Evolutionary conservation across 2,797 vertebrate genomes (phyloP).

Genomic region (Sarcophilus harrisii): DNA sequence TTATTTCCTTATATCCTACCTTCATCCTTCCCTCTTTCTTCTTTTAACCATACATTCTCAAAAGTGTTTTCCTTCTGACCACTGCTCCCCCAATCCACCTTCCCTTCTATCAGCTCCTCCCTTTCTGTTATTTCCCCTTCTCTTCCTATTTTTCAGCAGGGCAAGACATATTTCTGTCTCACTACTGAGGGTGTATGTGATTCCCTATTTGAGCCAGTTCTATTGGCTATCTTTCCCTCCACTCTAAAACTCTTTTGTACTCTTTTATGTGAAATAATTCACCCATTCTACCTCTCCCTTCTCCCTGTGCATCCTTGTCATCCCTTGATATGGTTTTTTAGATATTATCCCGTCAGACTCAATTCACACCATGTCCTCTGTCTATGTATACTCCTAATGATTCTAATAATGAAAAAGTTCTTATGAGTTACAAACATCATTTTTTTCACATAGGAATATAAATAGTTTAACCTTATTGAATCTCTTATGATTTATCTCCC

Average conservation of each 20-base stretch:
- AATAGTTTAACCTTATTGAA: background rate
- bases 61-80: background rate
- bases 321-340: background rate
- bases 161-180: background rate
- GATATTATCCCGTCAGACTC: background rate
- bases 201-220: background rate
- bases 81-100: background rate
- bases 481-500: too few relatives aligned
- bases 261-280: background rate
- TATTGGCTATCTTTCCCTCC: background rate
- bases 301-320: background rate
- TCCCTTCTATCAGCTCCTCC: background rate
- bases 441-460: background rate
- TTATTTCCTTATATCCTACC: background rate
- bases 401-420: background rate
- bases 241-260: background rate
- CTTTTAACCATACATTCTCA: background rate
- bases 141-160: background rate
- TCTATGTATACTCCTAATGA: background rate
- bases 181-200: background rate
- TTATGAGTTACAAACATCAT: background rate
- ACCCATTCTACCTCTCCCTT: background rate
- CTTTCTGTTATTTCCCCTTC: background rate
- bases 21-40: background rate
- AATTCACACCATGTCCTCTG: background rate